Conservation (phyloP, 23 tunicate genomes). For the Phallusia fumigata region DNA sequence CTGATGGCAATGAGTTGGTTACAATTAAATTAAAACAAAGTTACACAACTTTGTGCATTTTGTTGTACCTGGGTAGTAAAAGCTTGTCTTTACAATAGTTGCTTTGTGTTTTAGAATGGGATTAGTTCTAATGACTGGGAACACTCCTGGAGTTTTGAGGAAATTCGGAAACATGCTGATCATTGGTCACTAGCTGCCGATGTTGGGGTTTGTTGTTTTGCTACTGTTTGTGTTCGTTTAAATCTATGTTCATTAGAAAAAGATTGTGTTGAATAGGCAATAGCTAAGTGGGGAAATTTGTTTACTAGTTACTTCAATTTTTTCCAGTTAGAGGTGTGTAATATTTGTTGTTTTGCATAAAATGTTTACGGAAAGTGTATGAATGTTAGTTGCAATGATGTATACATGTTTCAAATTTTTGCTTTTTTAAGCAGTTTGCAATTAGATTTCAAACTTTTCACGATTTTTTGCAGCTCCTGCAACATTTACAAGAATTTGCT, state of each 20-base stretch:
- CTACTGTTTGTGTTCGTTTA: too few species aligned
- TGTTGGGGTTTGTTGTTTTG: slow-evolving; percentile 30
- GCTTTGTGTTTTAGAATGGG: neutral
- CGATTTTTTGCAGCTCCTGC: slow-evolving; percentile 38
- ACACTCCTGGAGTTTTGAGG: slow-evolving; percentile 46
- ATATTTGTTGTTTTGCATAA: neutral
- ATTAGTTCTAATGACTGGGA: slow-evolving; percentile 7
- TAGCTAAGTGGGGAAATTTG: neutral
- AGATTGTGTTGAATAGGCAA: too few species aligned
- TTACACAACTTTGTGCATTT: too few species aligned
- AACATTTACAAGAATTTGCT: slow-evolving; percentile 71
- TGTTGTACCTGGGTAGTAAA: too few species aligned
- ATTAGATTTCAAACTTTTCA: neutral
- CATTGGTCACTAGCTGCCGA: slow-evolving; percentile 85
- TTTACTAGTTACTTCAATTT: neutral
- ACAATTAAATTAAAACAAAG: too few species aligned
- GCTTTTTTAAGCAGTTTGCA: neutral
- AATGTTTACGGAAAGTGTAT: too few species aligned
- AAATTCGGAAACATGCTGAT: slow-evolving; percentile 59
- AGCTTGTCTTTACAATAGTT: too few species aligned
- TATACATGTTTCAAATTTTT: too few species aligned
- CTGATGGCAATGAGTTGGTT: too few species aligned
- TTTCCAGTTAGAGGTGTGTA: neutral
- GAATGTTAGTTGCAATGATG: too few species aligned
- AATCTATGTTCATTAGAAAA: too few species aligned